phyloP scores from a whole-genome alignment of 2,797 vertebrate species.

The Scyliorhinus canicula region DNA sequence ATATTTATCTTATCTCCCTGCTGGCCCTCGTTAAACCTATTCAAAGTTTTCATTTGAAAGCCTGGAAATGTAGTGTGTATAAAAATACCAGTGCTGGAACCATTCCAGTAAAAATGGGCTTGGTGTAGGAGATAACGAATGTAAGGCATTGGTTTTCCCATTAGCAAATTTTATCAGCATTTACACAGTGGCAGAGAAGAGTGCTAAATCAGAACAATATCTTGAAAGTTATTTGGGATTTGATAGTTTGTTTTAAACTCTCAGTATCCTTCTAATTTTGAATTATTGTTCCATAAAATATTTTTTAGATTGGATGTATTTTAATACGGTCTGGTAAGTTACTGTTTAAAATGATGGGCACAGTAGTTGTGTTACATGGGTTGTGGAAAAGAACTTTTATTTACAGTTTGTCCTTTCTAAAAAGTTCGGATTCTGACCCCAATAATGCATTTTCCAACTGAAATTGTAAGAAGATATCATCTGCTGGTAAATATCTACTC shows the following conservation, averaged over 20 bases:
- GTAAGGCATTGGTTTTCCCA: slow-evolving; percentile 17
- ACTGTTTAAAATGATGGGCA: too few species aligned
- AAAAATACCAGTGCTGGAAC: neutral
- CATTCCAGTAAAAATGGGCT: slow-evolving; percentile 13
- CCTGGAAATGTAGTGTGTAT: neutral
- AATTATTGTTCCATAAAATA: neutral
- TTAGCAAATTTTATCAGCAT: neutral
- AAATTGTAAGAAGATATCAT: slow-evolving; percentile 24
- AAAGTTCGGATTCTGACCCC: neutral
- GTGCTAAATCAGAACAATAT: neutral
- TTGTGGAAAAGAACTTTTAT: neutral
- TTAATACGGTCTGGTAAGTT: neutral
- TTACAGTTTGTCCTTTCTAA: neutral
- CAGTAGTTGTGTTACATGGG: neutral
- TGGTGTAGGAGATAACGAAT: slow-evolving; percentile 23
- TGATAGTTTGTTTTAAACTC: neutral
- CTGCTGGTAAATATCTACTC: slow-evolving; percentile 44
- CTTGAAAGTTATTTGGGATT: neutral
- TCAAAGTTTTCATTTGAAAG: slow-evolving; percentile 17
- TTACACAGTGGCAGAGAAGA: neutral
- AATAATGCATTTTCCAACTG: neutral
- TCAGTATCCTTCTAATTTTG: neutral
- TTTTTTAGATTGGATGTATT: neutral
- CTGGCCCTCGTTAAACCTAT: neutral
- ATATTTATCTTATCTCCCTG: neutral